Conservation (phyloP, 2,888 invertebrate genomes). For the Adela reaumurella region DNA sequence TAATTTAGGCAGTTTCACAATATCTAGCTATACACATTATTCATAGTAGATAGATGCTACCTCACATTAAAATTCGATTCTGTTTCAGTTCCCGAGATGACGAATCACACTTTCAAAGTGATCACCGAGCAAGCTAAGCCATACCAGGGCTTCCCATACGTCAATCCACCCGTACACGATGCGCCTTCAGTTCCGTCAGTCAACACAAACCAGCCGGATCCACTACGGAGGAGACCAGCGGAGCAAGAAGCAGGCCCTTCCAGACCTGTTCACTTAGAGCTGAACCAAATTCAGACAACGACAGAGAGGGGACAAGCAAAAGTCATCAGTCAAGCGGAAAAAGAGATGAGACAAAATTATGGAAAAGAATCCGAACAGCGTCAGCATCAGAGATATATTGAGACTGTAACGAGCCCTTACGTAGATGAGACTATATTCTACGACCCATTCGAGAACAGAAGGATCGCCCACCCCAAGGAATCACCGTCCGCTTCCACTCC, state of each 20-base stretch:
- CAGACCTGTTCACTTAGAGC: constrained; percentile 16
- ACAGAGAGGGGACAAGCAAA: constrained; percentile 13
- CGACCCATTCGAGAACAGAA: constrained; percentile 33
- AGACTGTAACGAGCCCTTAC: not conserved
- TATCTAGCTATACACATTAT: no score
- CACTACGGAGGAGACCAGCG: constrained; percentile 29
- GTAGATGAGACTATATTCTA: constrained; percentile 40
- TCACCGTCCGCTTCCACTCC: not conserved
- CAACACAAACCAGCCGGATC: constrained; percentile 21
- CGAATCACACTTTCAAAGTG: not conserved
- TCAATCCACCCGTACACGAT: constrained; percentile 23
- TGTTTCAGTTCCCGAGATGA: not conserved
- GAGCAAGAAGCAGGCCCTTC: constrained; percentile 9
- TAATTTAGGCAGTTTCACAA: no score
- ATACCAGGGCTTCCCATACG: constrained; percentile 37
- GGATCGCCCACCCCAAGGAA: constrained; percentile 20
- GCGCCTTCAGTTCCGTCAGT: constrained; percentile 22
- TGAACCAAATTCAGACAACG: constrained; percentile 26
- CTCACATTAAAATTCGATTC: no score
- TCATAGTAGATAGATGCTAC: no score
- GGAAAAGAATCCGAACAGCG: no score
- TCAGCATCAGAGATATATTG: not conserved
- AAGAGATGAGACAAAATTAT: constrained; percentile 3
- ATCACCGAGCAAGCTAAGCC: constrained; percentile 10
- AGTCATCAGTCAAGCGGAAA: constrained; percentile 6